A percentile compares a stretch with the other conserved stretches of the same genome.
Evolutionary conservation across 92 coral and sea anemone species (phyloP).

Genomic region (Paramuricea clavata): DNA sequence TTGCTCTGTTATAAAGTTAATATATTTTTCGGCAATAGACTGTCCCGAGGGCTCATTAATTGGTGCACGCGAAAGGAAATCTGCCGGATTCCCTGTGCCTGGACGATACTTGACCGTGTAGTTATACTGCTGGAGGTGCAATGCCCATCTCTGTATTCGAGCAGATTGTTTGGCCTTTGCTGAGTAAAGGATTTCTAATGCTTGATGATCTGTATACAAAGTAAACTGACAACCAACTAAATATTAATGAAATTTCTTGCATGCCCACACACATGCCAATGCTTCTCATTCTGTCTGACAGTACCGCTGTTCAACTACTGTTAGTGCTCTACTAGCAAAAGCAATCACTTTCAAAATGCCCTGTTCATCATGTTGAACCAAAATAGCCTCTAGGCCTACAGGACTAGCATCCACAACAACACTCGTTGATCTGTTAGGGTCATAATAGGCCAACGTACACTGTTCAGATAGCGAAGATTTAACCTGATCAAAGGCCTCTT

Average conservation of each 20-base stretch:
- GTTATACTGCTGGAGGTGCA: constrained; percentile 61
- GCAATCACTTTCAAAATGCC: constrained; percentile 56
- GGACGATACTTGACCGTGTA: constrained; percentile 41
- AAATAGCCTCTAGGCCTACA: constrained; percentile 49
- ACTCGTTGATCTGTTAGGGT: constrained; percentile 51
- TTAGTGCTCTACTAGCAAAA: constrained; percentile 55
- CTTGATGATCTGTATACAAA: constrained; percentile 47
- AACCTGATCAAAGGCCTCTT: constrained; percentile 13
- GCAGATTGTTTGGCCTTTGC: constrained; percentile 51
- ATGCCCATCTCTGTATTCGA: constrained; percentile 58
- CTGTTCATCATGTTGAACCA: constrained; percentile 45
- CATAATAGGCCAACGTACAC: constrained; percentile 64
- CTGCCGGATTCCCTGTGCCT: constrained; percentile 71
- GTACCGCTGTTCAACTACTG: constrained; percentile 43
- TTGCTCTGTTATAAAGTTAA: too few species aligned
- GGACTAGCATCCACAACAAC: constrained; percentile 55
- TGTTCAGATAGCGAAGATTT: constrained; percentile 30
- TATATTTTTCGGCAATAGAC: neutral
- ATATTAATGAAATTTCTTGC: constrained; percentile 47
- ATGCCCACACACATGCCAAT: constrained; percentile 50
- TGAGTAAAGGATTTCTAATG: constrained; percentile 46
- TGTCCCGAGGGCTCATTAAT: constrained; percentile 30
- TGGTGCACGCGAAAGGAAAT: too few species aligned
- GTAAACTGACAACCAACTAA: constrained; percentile 50
- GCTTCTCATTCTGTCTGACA: constrained; percentile 48